These are phyloP conservation scores for Drosophila nasuta DNA, from an alignment of 1,140 invertebrate genomes.

Conservation along the genomic window DNA sequence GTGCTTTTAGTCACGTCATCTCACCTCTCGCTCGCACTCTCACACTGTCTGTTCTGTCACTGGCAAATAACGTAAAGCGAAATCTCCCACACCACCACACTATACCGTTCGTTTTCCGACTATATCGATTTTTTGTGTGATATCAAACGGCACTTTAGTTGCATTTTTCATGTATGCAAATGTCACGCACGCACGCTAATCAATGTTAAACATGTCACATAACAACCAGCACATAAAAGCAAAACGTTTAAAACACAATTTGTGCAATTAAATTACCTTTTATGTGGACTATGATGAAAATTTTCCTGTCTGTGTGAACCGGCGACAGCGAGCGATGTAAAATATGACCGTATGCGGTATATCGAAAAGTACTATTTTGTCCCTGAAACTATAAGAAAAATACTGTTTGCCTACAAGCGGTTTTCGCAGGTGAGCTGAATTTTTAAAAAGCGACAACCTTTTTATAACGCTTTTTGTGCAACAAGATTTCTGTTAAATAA, in stretches of 20 bases:
- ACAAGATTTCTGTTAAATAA: too few relatives aligned
- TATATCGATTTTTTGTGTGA: constrained; percentile 67
- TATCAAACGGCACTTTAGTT: constrained; percentile 29
- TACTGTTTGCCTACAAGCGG: neutral
- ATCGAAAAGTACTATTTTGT: neutral
- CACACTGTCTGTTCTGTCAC: constrained; percentile 9
- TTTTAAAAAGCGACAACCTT: too few relatives aligned
- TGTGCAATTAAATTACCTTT: constrained; percentile 55
- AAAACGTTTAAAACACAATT: constrained; percentile 28
- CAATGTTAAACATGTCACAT: neutral
- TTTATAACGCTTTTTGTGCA: too few relatives aligned
- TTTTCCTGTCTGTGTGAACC: constrained; percentile 53
- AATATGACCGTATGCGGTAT: neutral
- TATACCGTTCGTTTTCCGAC: neutral
- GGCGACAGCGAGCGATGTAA: constrained; percentile 61
- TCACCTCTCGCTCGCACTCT: constrained; percentile 6
- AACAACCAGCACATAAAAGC: constrained; percentile 13
- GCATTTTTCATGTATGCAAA: constrained; percentile 58
- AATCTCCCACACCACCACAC: constrained; percentile 50
- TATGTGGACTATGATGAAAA: constrained; percentile 47
- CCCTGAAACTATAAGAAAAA: neutral
- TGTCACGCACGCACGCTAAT: constrained; percentile 39
- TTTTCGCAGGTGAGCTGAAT: too few relatives aligned
- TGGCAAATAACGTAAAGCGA: constrained; percentile 16
- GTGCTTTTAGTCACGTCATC: constrained; percentile 78